Evolutionary conservation across 2,113 vertebrate species (phyloP).

Genomic region (Ciconia maguari): DNA sequence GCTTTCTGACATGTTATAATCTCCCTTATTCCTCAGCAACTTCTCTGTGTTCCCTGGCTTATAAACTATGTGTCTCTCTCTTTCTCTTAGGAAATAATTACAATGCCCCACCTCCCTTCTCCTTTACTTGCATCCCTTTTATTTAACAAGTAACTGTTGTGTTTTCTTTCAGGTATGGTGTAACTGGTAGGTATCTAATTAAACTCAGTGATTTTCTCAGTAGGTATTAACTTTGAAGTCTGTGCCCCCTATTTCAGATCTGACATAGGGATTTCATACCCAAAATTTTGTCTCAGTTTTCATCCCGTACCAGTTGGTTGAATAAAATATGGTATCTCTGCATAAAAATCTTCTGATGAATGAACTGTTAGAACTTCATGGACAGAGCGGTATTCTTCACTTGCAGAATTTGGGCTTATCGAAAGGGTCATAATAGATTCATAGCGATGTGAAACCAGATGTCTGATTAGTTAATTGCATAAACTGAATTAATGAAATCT

Average conservation of each 20-base stretch:
- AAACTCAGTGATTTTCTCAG: not conserved
- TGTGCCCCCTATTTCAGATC: not conserved
- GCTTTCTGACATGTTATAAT: not conserved
- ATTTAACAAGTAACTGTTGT: not conserved
- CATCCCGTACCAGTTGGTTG: not conserved
- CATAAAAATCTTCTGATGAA: not conserved
- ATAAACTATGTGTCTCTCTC: not conserved
- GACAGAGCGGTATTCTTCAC: not conserved
- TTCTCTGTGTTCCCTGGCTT: not conserved
- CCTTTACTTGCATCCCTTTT: not conserved
- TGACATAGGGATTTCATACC: fast-evolving
- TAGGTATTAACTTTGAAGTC: not conserved
- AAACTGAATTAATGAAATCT: not conserved
- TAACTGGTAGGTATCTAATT: not conserved
- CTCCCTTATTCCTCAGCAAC: not conserved
- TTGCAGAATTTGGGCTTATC: not conserved
- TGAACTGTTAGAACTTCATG: not conserved
- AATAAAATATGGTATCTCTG: not conserved
- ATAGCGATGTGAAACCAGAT: not conserved
- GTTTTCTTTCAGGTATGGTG: not conserved
- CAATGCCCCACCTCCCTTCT: not conserved
- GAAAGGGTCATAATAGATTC: not conserved
- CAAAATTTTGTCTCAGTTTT: not conserved
- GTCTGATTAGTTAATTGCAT: not conserved
- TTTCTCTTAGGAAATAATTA: not conserved